These are phyloP conservation scores for Naja naja DNA, from an alignment of 2,113 vertebrate genomes.

Conservation along the genomic window DNA sequence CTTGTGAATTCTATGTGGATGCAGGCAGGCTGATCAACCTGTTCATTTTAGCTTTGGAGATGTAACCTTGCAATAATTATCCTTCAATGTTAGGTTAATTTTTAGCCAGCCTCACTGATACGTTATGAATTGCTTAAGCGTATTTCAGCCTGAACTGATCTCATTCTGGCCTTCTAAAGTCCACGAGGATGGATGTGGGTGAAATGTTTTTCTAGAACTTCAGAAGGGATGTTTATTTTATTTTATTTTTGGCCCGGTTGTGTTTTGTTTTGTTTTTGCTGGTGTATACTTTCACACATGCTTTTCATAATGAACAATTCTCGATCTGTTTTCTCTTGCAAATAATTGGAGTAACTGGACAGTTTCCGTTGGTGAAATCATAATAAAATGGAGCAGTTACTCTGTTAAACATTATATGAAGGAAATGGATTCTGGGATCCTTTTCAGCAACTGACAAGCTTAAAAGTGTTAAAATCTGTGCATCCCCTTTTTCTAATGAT, in stretches of 20 bases:
- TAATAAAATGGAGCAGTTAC: background rate
- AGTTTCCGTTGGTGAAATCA: background rate
- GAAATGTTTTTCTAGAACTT: background rate
- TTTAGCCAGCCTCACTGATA: background rate
- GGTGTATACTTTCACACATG: background rate
- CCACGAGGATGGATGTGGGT: background rate
- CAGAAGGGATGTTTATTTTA: background rate
- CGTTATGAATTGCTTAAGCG: background rate
- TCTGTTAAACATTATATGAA: constrained; percentile 17
- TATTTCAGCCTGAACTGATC: background rate
- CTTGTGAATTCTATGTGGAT: background rate
- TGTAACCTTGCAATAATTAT: background rate
- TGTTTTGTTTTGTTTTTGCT: too few species aligned
- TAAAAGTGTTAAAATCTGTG: background rate
- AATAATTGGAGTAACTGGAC: background rate
- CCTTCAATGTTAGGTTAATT: background rate
- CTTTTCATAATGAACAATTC: background rate
- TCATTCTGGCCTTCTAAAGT: background rate
- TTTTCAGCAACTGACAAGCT: background rate
- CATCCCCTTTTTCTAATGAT: background rate
- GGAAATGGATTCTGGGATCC: background rate
- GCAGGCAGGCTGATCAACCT: background rate
- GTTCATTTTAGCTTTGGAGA: background rate
- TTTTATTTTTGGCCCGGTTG: background rate
- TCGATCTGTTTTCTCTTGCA: background rate